phyloP scores from a whole-genome alignment of 2,797 vertebrate species.

The Trachurus trachurus region DNA sequence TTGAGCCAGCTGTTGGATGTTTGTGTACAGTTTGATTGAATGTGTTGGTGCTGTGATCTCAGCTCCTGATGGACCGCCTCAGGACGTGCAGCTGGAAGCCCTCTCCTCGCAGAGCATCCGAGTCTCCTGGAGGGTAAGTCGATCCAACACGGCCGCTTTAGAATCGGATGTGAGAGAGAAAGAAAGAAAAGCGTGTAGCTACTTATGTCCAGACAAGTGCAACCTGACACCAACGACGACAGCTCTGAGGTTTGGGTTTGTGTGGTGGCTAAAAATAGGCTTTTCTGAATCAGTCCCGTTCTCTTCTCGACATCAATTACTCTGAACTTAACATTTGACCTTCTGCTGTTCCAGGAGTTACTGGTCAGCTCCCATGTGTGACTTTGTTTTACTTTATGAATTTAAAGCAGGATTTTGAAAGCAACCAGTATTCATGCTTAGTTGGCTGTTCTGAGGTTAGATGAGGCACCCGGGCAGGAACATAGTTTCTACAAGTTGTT shows the following conservation, averaged over 20 bases:
- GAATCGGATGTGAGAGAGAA: neutral
- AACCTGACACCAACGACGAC: neutral
- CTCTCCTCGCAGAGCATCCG: slow-evolving; percentile 97
- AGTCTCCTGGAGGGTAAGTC: slow-evolving; percentile 96
- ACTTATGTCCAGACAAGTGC: neutral
- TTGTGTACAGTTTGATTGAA: slow-evolving; percentile 19
- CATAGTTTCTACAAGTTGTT: neutral
- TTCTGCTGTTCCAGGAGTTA: neutral
- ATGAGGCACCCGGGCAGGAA: neutral
- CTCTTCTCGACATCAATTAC: neutral
- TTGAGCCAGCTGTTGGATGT: neutral
- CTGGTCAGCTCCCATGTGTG: slow-evolving; percentile 17
- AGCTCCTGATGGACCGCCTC: slow-evolving; percentile 98
- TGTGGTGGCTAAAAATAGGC: neutral
- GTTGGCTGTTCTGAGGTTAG: neutral
- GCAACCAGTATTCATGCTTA: neutral
- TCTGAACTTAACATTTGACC: slow-evolving; percentile 16
- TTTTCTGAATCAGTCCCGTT: neutral
- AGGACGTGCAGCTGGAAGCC: slow-evolving; percentile 96
- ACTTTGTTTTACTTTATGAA: slow-evolving; percentile 27
- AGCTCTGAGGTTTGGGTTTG: neutral
- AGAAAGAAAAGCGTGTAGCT: neutral
- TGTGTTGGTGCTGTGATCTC: slow-evolving; percentile 54
- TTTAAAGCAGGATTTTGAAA: slow-evolving; percentile 25
- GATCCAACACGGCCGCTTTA: neutral